phyloP scores from a whole-genome alignment of 2,113 vertebrate species.

The Austrofundulus limnaeus region DNA sequence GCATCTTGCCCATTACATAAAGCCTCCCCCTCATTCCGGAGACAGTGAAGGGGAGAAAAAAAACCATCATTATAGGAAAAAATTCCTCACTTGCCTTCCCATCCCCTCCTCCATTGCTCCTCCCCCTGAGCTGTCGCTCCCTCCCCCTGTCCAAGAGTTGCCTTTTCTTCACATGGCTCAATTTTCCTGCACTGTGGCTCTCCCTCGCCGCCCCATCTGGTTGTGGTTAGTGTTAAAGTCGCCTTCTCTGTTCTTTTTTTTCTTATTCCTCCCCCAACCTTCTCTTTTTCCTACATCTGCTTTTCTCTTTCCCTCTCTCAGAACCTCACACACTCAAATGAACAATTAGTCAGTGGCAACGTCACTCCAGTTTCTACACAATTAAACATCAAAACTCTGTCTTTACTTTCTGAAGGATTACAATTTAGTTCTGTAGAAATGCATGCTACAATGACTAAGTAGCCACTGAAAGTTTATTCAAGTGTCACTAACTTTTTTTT shows the following conservation, averaged over 20 bases:
- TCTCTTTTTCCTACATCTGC: conserved; percentile 33
- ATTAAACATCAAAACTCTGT: not conserved
- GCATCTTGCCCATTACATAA: conserved; percentile 57
- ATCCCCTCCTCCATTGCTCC: conserved; percentile 9
- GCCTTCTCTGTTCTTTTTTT: conserved; percentile 31
- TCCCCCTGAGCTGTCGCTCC: conserved; percentile 16
- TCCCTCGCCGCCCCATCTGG: conserved; percentile 61
- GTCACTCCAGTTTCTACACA: not conserved
- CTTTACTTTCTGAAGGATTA: not conserved
- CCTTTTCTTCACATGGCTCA: conserved; percentile 31
- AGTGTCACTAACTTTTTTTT: not conserved
- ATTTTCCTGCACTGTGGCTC: conserved; percentile 55
- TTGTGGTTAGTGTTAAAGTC: conserved; percentile 63
- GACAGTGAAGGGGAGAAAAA: conserved; percentile 30
- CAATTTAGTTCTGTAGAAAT: not conserved
- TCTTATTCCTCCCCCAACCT: not conserved
- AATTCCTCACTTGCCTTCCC: conserved; percentile 61
- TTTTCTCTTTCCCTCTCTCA: conserved; percentile 25
- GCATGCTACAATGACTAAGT: fast-evolving
- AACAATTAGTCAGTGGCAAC: not conserved
- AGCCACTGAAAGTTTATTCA: not conserved
- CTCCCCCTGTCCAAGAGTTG: conserved; percentile 39
- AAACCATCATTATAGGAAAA: conserved; percentile 59
- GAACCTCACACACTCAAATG: not conserved
- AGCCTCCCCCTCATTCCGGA: conserved; percentile 52